phyloP scores from a whole-genome alignment of 2,888 invertebrate species.

The Calameuta pallipes region DNA sequence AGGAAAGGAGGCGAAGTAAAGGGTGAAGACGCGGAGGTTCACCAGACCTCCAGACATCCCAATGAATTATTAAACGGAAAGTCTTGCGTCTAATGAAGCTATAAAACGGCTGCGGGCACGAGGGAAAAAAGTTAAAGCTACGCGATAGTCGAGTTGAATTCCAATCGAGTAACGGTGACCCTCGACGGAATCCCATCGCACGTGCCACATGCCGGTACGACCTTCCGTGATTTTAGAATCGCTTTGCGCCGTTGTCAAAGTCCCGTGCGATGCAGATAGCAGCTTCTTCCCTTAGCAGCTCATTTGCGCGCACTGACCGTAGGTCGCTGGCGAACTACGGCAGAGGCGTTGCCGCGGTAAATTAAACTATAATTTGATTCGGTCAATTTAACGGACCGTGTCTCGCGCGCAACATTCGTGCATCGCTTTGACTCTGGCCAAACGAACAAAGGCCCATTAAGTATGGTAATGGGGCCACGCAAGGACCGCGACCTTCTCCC shows the following conservation, averaged over 20 bases:
- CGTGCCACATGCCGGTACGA: too few relatives aligned
- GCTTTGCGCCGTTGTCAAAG: too few relatives aligned
- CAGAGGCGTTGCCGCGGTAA: conserved; percentile 58
- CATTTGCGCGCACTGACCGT: too few relatives aligned
- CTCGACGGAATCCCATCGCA: too few relatives aligned
- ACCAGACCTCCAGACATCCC: conserved; percentile 8
- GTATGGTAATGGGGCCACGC: conserved; percentile 52
- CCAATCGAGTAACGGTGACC: conserved; percentile 19
- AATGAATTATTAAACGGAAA: conserved; percentile 58
- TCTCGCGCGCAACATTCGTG: conserved; percentile 56
- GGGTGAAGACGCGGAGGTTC: too few relatives aligned
- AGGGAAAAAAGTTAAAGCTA: neutral
- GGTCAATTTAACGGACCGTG: conserved; percentile 62
- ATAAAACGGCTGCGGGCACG: conserved; percentile 41
- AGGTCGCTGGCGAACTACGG: conserved; percentile 39
- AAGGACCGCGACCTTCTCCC: conserved; percentile 2
- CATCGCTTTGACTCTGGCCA: conserved; percentile 46
- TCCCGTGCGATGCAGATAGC: too few relatives aligned
- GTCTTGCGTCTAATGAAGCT: conserved; percentile 55
- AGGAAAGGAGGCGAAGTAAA: too few relatives aligned
- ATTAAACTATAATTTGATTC: conserved; percentile 60
- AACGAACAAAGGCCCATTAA: conserved; percentile 61
- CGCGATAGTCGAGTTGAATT: conserved; percentile 14
- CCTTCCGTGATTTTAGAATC: too few relatives aligned
- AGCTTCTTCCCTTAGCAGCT: too few relatives aligned